Conservation (phyloP, 2,113 vertebrate genomes). For the Cyphomyrus plagiostoma region DNA sequence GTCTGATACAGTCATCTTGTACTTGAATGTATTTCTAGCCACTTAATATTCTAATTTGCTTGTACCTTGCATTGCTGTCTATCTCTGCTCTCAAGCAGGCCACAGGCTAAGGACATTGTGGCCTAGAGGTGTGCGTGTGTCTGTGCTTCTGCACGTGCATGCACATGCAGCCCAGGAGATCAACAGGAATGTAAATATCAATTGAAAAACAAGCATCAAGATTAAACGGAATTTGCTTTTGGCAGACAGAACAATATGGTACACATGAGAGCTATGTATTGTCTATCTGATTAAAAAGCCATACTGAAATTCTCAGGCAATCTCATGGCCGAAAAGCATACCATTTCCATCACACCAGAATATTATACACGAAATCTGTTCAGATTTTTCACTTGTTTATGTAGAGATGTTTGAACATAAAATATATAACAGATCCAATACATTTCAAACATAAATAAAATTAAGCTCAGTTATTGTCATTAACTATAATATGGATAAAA, state of each 20-base stretch:
- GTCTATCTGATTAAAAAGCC: background rate
- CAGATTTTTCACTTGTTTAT: background rate
- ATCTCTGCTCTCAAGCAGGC: background rate
- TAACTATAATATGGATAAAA: background rate
- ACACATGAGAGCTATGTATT: background rate
- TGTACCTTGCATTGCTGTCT: background rate
- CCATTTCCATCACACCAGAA: background rate
- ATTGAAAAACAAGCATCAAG: background rate
- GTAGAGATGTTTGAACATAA: background rate
- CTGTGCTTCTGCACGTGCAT: constrained; percentile 1
- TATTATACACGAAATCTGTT: background rate
- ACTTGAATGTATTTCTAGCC: background rate
- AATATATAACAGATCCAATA: background rate
- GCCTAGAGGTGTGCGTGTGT: background rate
- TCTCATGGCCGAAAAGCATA: background rate
- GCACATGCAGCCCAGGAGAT: background rate
- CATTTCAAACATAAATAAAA: background rate
- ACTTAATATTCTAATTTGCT: background rate
- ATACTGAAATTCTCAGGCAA: background rate
- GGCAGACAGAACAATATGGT: background rate
- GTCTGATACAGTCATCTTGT: background rate
- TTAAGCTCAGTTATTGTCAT: background rate
- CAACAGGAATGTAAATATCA: constrained; percentile 14
- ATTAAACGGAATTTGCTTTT: background rate
- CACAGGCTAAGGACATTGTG: background rate